Percentiles rank a stretch among this genome's conserved stretches.
Conservation (phyloP, 2,888 invertebrate genomes). For the Drosophila phalerata region DNA sequence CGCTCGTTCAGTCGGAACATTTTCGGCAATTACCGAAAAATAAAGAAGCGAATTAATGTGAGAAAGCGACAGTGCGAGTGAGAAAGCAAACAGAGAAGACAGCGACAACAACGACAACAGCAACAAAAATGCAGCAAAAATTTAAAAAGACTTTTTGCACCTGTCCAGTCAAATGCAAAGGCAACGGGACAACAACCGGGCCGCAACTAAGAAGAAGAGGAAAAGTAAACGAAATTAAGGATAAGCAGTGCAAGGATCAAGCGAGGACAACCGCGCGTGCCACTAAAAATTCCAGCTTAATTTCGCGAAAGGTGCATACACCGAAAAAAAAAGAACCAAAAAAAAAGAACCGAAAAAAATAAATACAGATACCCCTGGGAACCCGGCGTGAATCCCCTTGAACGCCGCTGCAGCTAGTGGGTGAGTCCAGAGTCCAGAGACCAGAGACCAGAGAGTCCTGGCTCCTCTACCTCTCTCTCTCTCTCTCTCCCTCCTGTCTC, state of each 20-base stretch:
- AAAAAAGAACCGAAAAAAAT: neutral
- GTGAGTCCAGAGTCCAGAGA: neutral
- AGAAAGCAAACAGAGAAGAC: neutral
- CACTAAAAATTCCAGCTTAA: conserved; percentile 71
- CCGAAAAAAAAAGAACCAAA: neutral
- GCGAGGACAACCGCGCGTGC: conserved; percentile 45
- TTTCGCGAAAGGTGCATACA: conserved; percentile 59
- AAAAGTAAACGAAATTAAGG: conserved; percentile 66
- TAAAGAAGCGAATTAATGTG: conserved; percentile 71
- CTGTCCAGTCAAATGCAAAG: conserved; percentile 49
- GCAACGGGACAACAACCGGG: conserved; percentile 43
- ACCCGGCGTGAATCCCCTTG: neutral
- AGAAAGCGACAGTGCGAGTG: neutral
- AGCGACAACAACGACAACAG: too few species aligned
- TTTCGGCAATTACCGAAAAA: conserved; percentile 76
- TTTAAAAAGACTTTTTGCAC: conserved; percentile 54
- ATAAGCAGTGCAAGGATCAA: conserved; percentile 64
- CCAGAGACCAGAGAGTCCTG: too few species aligned
- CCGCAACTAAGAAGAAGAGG: neutral
- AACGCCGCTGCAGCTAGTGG: neutral
- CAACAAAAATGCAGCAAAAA: neutral
- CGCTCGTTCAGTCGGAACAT: conserved; percentile 72
- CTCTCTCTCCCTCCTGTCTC: neutral
- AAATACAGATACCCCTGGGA: neutral
- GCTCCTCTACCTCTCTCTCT: neutral